These are phyloP conservation scores for Arion vulgaris DNA, from an alignment of 1,140 invertebrate species.

Conservation along the genomic window DNA sequence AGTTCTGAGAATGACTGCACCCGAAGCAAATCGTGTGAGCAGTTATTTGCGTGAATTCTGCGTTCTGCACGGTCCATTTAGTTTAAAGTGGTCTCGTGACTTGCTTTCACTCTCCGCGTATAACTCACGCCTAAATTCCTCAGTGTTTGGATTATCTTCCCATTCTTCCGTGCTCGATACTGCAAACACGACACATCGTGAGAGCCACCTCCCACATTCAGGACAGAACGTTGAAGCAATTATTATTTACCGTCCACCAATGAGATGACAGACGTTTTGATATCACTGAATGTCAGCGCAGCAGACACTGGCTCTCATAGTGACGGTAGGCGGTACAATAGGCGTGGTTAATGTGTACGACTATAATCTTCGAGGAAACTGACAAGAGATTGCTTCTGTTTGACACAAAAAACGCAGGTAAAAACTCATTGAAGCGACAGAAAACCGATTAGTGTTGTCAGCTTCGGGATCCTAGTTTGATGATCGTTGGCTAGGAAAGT, in stretches of 20 bases:
- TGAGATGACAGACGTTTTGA: neutral
- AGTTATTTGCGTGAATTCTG: too few relatives aligned
- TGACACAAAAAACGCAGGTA: neutral
- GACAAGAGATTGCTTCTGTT: neutral
- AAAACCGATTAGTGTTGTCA: conserved; percentile 22
- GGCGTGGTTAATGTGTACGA: too few relatives aligned
- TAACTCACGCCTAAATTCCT: too few relatives aligned
- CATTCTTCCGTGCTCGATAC: too few relatives aligned
- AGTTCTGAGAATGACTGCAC: too few relatives aligned
- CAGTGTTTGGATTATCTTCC: too few relatives aligned
- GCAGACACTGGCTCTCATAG: neutral
- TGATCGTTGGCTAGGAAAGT: neutral
- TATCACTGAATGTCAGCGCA: neutral
- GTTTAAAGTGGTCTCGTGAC: too few relatives aligned
- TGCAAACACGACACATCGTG: neutral
- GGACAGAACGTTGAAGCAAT: neutral
- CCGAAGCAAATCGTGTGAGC: too few relatives aligned
- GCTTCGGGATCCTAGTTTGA: neutral
- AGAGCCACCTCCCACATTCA: neutral
- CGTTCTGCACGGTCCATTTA: too few relatives aligned
- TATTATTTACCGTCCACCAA: neutral
- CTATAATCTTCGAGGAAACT: neutral
- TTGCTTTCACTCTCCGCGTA: too few relatives aligned
- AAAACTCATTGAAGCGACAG: conserved; percentile 14
- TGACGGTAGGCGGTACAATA: neutral